These are phyloP conservation scores for Sander vitreus DNA, from an alignment of 2,113 vertebrate species.

Conservation along the genomic window DNA sequence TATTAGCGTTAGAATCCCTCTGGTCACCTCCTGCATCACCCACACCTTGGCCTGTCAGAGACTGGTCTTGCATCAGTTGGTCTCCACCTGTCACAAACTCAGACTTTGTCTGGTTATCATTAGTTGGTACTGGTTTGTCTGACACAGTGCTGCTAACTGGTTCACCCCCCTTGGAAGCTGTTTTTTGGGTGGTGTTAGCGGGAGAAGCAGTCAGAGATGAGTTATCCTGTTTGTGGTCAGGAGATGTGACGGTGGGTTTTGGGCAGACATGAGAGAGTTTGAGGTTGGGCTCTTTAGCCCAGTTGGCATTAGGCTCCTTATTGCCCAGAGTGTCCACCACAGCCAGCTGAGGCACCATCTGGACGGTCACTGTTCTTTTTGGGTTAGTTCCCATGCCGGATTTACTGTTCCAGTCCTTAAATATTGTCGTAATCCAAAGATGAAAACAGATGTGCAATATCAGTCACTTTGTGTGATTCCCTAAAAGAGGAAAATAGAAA, in stretches of 20 bases:
- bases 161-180: constrained; percentile 39
- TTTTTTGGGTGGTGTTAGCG: constrained; percentile 33
- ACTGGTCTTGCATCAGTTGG: constrained; percentile 44
- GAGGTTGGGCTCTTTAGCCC: constrained; percentile 73
- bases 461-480: constrained; percentile 39
- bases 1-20: constrained; percentile 74
- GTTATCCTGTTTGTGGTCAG: constrained; percentile 48
- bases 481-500: constrained; percentile 64
- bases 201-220: constrained; percentile 24
- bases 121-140: constrained; percentile 40
- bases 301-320: constrained; percentile 80
- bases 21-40: constrained; percentile 37
- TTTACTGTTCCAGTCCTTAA: constrained; percentile 71
- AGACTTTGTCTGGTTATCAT: constrained; percentile 60
- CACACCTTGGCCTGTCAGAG: constrained; percentile 30
- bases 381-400: constrained; percentile 92
- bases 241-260: constrained; percentile 28
- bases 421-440: constrained; percentile 70
- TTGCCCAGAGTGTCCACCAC: constrained; percentile 82
- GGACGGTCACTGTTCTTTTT: constrained; percentile 88
- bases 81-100: constrained; percentile 48
- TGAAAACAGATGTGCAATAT: constrained; percentile 38
- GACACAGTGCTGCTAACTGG: constrained; percentile 32
- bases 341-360: constrained; percentile 83
- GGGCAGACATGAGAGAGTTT: constrained; percentile 78